Evolutionary conservation across 1,140 invertebrate species (phyloP).

Genomic region (Leucophenga varia): DNA sequence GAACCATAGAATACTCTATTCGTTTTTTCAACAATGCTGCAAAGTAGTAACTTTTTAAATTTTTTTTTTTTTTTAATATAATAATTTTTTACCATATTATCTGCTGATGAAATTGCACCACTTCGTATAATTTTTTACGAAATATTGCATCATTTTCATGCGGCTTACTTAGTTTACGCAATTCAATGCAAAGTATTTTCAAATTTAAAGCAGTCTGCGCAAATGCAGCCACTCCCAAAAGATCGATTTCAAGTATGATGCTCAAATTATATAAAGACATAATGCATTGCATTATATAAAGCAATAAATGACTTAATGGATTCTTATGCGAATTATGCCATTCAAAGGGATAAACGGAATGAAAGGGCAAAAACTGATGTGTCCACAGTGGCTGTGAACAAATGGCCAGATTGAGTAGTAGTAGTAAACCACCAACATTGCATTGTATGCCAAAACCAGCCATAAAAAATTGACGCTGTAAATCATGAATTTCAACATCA

Average conservation of each 20-base stretch:
- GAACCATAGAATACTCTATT: slow-evolving; percentile 30
- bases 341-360: slow-evolving; percentile 25
- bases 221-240: slow-evolving; percentile 29
- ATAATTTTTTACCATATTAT: slow-evolving; percentile 37
- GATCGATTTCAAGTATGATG: slow-evolving; percentile 29
- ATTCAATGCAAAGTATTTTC: slow-evolving; percentile 28
- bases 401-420: slow-evolving; percentile 25
- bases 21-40: slow-evolving; percentile 21
- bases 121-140: slow-evolving; percentile 12
- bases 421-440: neutral
- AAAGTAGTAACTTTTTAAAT: neutral
- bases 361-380: slow-evolving; percentile 21
- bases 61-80: too few relatives aligned
- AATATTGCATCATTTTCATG: slow-evolving; percentile 10
- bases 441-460: slow-evolving; percentile 14
- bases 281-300: slow-evolving; percentile 24
- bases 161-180: slow-evolving; percentile 21
- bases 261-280: slow-evolving; percentile 22
- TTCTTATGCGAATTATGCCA: slow-evolving; percentile 20
- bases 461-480: slow-evolving; percentile 29
- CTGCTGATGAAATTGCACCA: slow-evolving; percentile 34
- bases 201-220: slow-evolving; percentile 38
- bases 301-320: slow-evolving; percentile 9
- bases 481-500: too few relatives aligned
- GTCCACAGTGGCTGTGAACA: slow-evolving; percentile 23